Conservation (phyloP, 2,888 invertebrate species). For the Stenodera caucasica region DNA sequence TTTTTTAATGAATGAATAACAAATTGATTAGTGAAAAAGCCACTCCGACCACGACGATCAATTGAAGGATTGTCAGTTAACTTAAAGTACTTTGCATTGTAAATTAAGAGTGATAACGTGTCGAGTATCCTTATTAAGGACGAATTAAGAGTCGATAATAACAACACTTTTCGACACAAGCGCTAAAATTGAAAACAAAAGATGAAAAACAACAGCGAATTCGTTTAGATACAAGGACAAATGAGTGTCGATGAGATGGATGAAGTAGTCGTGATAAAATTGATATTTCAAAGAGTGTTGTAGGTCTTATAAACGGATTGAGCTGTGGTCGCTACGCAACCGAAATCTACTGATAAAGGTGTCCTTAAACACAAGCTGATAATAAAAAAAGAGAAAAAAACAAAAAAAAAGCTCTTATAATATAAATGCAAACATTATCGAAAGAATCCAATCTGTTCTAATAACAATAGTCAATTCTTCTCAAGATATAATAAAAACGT, state of each 20-base stretch:
- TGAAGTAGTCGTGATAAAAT: constrained; percentile 12
- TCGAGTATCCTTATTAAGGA: neutral
- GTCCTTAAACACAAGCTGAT: constrained; percentile 1
- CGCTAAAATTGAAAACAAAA: neutral
- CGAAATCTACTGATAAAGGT: constrained; percentile 18
- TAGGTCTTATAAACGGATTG: constrained; percentile 35
- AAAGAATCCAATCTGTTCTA: neutral
- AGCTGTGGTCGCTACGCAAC: constrained; percentile 30
- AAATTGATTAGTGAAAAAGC: constrained; percentile 1
- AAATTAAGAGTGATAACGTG: constrained; percentile 1
- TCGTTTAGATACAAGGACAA: constrained; percentile 11
- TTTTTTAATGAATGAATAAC: neutral
- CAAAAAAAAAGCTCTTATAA: too few species aligned
- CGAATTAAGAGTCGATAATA: constrained; percentile 4
- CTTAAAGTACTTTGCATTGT: constrained; percentile 5
- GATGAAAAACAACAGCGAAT: constrained; percentile 10
- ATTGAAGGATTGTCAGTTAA: neutral
- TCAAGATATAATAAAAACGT: neutral
- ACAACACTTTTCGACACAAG: neutral
- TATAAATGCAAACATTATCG: constrained; percentile 21
- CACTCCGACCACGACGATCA: neutral
- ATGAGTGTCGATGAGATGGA: constrained; percentile 1
- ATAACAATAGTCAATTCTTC: neutral
- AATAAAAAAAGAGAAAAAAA: constrained; percentile 11
- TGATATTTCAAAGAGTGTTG: constrained; percentile 26